Conservation (phyloP, 2,888 invertebrate species). For the Lycaena phlaeas region DNA sequence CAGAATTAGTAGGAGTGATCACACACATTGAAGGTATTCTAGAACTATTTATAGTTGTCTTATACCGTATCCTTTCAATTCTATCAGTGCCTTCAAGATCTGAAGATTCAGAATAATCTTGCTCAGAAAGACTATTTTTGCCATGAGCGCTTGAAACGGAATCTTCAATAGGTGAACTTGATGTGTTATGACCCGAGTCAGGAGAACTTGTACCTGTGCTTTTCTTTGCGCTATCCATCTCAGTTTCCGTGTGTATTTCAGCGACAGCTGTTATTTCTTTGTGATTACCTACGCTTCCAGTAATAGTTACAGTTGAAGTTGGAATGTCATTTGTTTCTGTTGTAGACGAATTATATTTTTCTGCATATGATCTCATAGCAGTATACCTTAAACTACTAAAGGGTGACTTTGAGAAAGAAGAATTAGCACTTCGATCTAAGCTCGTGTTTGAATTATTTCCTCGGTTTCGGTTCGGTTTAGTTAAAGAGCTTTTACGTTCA, state of each 20-base stretch:
- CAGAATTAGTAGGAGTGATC: conserved; percentile 89
- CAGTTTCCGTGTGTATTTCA: conserved; percentile 65
- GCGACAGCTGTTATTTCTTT: conserved; percentile 75
- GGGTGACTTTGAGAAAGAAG: conserved; percentile 52
- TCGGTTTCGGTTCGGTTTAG: conserved; percentile 72
- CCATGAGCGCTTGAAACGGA: conserved; percentile 82
- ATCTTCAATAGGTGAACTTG: conserved; percentile 83
- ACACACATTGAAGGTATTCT: conserved; percentile 94
- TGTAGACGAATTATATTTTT: conserved; percentile 51
- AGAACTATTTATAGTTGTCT: conserved; percentile 89
- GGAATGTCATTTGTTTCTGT: conserved; percentile 47
- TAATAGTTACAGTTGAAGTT: conserved; percentile 50
- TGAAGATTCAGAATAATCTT: conserved; percentile 89
- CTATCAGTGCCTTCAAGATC: conserved; percentile 91
- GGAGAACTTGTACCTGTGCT: conserved; percentile 81
- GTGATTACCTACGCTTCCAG: conserved; percentile 50
- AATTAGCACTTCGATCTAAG: conserved; percentile 66
- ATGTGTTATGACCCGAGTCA: conserved; percentile 86
- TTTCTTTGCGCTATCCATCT: conserved; percentile 62
- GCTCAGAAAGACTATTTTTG: conserved; percentile 80
- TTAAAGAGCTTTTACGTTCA: conserved; percentile 84
- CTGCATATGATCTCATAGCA: conserved; percentile 42
- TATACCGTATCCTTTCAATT: conserved; percentile 87
- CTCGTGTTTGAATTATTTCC: conserved; percentile 67
- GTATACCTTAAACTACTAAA: conserved; percentile 54